These are phyloP conservation scores for Parasteatoda lunata DNA, from an alignment of 2,888 invertebrate species.

Conservation along the genomic window DNA sequence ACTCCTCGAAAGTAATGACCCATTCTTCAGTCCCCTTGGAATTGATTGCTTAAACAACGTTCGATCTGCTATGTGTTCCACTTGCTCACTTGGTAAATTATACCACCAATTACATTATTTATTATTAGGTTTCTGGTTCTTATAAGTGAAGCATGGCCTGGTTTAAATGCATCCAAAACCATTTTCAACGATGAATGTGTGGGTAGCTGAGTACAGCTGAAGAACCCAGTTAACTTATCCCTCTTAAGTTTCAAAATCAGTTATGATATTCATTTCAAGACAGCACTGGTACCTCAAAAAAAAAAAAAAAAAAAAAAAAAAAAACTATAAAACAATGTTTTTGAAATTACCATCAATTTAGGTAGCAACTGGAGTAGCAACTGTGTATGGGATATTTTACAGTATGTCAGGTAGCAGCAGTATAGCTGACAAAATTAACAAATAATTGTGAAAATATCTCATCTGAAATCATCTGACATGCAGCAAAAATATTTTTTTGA, in stretches of 20 bases:
- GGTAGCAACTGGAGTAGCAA: too few relatives aligned
- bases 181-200: not conserved
- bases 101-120: not conserved
- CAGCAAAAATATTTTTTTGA: too few relatives aligned
- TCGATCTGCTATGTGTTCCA: slow-evolving; percentile 69
- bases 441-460: too few relatives aligned
- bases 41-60: slow-evolving; percentile 69
- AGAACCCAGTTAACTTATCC: not conserved
- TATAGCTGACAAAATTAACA: too few relatives aligned
- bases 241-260: not conserved
- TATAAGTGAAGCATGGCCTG: too few relatives aligned
- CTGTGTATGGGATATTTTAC: too few relatives aligned
- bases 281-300: not conserved
- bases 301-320: too few relatives aligned
- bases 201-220: not conserved
- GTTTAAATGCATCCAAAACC: not conserved
- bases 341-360: too few relatives aligned
- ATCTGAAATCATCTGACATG: too few relatives aligned
- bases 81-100: slow-evolving; percentile 61
- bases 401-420: too few relatives aligned
- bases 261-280: not conserved
- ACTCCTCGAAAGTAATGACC: slow-evolving; percentile 89
- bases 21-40: slow-evolving; percentile 76
- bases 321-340: too few relatives aligned
- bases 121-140: not conserved